Conservation (phyloP, 2,797 vertebrate genomes). For the Fringilla coelebs region DNA sequence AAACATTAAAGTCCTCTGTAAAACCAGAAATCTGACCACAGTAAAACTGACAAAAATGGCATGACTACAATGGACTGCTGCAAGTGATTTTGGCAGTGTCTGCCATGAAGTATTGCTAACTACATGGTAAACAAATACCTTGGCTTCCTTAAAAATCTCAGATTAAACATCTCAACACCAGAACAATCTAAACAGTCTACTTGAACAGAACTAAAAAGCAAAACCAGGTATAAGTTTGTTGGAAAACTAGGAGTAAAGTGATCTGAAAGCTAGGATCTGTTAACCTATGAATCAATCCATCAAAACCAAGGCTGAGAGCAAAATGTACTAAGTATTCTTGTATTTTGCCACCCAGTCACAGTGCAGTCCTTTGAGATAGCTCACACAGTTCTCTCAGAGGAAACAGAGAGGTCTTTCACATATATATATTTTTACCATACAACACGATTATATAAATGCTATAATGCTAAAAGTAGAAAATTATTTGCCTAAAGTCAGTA, state of each 20-base stretch:
- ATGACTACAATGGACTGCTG: not conserved
- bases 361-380: not conserved
- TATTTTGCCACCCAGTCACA: not conserved
- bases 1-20: not conserved
- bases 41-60: not conserved
- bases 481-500: not conserved
- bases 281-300: not conserved
- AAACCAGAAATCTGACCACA: not conserved
- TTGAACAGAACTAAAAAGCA: not conserved
- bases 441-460: accelerated
- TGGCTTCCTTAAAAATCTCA: not conserved
- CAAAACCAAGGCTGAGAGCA: not conserved
- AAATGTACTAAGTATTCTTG: not conserved
- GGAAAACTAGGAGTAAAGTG: not conserved
- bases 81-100: not conserved
- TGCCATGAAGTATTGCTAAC: not conserved
- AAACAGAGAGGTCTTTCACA: not conserved
- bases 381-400: not conserved
- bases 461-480: not conserved
- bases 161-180: not conserved
- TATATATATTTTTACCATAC: not conserved
- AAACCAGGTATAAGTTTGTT: not conserved
- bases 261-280: not conserved
- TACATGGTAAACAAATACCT: not conserved
- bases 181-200: not conserved